phyloP scores from a whole-genome alignment of 2,888 invertebrate species.

The Oligia strigilis region DNA sequence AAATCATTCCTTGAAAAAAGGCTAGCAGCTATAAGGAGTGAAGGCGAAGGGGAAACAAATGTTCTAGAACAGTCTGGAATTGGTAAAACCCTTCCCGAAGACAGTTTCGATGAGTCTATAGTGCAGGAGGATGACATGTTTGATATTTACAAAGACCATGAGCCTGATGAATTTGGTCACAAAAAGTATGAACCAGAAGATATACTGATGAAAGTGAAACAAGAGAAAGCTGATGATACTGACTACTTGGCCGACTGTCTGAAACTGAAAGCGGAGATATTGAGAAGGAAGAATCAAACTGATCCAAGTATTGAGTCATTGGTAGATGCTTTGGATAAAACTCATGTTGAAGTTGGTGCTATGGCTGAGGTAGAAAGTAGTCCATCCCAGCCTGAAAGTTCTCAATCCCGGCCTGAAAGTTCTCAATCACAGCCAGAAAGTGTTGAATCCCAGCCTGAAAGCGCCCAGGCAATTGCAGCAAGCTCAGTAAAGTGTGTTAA shows the following conservation, averaged over 20 bases:
- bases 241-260: conserved; percentile 85
- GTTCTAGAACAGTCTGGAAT: conserved; percentile 73
- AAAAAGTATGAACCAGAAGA: conserved; percentile 86
- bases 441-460: conserved; percentile 13
- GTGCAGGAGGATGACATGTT: conserved; percentile 86
- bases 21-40: conserved; percentile 75
- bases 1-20: conserved; percentile 67
- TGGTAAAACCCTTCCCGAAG: conserved; percentile 79
- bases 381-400: conserved; percentile 22
- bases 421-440: conserved; percentile 24
- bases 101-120: conserved; percentile 80
- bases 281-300: conserved; percentile 78
- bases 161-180: conserved; percentile 86
- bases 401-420: conserved; percentile 27
- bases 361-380: conserved; percentile 41
- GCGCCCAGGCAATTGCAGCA: conserved; percentile 10
- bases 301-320: conserved; percentile 80
- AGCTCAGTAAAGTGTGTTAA: conserved; percentile 29
- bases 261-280: conserved; percentile 82
- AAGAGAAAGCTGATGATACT: conserved; percentile 67
- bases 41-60: conserved; percentile 65
- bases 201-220: conserved; percentile 78
- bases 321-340: conserved; percentile 83
- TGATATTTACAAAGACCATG: conserved; percentile 87
- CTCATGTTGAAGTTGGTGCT: conserved; percentile 72